These are phyloP conservation scores for Saccopteryx leptura DNA, from an alignment of 2,113 vertebrate genomes.

Conservation along the genomic window DNA sequence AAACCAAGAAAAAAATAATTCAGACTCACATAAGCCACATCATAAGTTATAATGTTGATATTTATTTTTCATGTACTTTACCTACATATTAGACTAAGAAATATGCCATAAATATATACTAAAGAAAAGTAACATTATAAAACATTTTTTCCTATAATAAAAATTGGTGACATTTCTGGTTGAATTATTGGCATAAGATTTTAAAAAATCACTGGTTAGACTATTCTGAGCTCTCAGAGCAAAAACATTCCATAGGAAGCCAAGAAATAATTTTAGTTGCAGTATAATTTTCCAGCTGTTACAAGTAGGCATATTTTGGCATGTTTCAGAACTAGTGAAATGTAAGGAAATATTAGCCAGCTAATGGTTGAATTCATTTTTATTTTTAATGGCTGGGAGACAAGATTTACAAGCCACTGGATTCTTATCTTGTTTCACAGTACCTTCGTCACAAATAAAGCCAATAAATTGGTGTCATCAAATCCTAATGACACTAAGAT, in stretches of 20 bases:
- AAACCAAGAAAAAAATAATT: slow-evolving; percentile 5
- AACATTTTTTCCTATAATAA: slow-evolving; percentile 69
- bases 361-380: slow-evolving; percentile 68
- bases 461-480: slow-evolving; percentile 70
- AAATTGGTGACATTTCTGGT: slow-evolving; percentile 67
- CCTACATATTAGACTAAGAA: slow-evolving; percentile 59
- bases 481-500: slow-evolving; percentile 60
- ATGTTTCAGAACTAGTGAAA: slow-evolving; percentile 80
- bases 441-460: slow-evolving; percentile 74
- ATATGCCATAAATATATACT: neutral
- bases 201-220: slow-evolving; percentile 58
- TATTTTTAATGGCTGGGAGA: slow-evolving; percentile 71
- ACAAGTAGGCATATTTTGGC: slow-evolving; percentile 68
- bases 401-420: slow-evolving; percentile 66
- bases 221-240: slow-evolving; percentile 62
- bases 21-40: neutral
- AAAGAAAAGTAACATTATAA: slow-evolving; percentile 72
- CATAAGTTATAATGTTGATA: neutral
- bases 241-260: slow-evolving; percentile 81
- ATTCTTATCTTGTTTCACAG: slow-evolving; percentile 78
- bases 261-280: slow-evolving; percentile 78
- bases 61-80: slow-evolving; percentile 50
- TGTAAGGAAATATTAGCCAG: slow-evolving; percentile 81
- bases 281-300: slow-evolving; percentile 83
- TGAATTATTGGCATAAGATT: slow-evolving; percentile 46